Base-by-base conservation (phyloP, 1,140 invertebrate species). In the Euwallacea fornicatus region DNA sequence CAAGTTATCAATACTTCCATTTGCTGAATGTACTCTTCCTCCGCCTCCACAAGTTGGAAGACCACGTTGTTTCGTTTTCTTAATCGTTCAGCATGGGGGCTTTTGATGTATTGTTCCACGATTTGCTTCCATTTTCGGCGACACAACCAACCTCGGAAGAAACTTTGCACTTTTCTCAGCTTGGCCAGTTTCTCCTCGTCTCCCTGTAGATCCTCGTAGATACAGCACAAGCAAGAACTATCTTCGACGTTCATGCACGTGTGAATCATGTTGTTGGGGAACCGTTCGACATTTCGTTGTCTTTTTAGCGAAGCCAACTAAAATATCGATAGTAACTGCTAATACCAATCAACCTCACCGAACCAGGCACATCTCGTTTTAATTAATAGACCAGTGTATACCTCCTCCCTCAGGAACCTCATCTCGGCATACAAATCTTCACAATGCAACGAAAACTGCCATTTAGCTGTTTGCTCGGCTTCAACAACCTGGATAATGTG, bases 141-240 rank as follows among this genome's bases (percentile, higher is more conserved):
- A 81, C 95, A 97, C 7, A 97, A 82, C 95, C 95, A 97, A 0
- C 95, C 95, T 6, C 95, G 86, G 82, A 97, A 97, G 82, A 97
- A 96, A 78, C 94, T 96, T 83, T 97, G 92, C 21, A 97, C 94
- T 85, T 97, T 97, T 81, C 96, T 96, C 70, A 97, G 96, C 84
- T 97, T 96, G 64, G 86, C 88, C 82, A 89, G 84, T 77, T 96
- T 71, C 59, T 71, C 69, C 42, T 72, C 70, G 21, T 72, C 58
- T 13, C 63, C 63, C 15, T 72, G 63, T 11, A 72, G 44, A 46
- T 72, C 58, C 44, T 72, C 63, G 21, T 61, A 66, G 7, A 67
- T 15, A 13, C 70, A 72, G 44, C 70, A 72, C 7, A 72, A 7
- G 42, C 63, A 72, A 7, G n/a, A 33, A n/a, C 41, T 11, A 8